phyloP scores from a whole-genome alignment of 2,113 vertebrate genomes.

The Paratilapia polleni region DNA sequence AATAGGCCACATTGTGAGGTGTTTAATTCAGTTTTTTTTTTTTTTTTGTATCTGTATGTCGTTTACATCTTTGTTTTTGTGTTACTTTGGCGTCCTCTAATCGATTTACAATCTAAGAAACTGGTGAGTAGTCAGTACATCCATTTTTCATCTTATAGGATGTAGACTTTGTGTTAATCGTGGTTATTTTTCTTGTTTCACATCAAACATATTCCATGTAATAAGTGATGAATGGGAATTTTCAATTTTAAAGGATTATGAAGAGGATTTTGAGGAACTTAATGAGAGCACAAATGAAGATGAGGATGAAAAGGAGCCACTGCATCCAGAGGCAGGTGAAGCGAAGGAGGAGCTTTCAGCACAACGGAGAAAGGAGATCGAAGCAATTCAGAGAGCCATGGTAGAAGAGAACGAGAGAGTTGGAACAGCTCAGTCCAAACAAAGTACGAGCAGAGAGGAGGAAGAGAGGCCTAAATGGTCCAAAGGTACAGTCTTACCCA shows the following conservation, averaged over 20 bases:
- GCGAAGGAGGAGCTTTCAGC: constrained; percentile 56
- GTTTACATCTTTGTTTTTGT: neutral
- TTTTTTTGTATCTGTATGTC: neutral
- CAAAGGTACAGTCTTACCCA: constrained; percentile 57
- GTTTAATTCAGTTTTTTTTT: neutral
- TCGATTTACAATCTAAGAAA: constrained; percentile 66
- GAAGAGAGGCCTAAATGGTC: constrained; percentile 55
- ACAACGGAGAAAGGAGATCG: constrained; percentile 83
- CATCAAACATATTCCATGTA: rapidly evolving
- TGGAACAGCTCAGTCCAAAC: constrained; percentile 63
- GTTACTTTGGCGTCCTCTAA: constrained; percentile 64
- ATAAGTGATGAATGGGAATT: neutral
- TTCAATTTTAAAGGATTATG: constrained; percentile 85
- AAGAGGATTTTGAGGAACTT: constrained; percentile 92
- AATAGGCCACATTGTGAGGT: neutral
- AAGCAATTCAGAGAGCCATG: constrained; percentile 90
- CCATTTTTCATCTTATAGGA: neutral
- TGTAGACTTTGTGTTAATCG: neutral
- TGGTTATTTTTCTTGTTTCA: neutral
- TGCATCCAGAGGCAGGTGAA: neutral
- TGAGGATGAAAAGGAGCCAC: constrained; percentile 43
- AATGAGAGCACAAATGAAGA: constrained; percentile 75
- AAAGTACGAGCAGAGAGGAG: constrained; percentile 27
- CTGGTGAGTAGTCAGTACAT: constrained; percentile 60
- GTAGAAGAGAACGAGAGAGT: constrained; percentile 88